Base-by-base conservation (phyloP, 2,888 invertebrate species). In the Cremastinae sp. region DNA sequence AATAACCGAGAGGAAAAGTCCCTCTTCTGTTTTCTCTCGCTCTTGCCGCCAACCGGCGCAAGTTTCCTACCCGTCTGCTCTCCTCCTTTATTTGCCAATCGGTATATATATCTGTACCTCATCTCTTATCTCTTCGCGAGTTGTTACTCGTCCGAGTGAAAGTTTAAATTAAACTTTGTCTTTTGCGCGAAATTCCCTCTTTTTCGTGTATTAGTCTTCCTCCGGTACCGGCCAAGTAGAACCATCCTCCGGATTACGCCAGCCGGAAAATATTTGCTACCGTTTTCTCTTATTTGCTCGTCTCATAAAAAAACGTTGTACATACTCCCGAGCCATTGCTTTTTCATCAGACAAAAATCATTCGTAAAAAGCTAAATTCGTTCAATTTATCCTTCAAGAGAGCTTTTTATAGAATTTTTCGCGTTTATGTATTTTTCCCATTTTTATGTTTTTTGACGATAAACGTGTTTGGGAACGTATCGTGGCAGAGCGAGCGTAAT, bases 101-200 rank as follows among this genome's bases (percentile, higher is more conserved):
- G 1, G 10, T 75, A 71, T 75, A 56, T 16, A 61, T 68, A 16
- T 72, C n/a, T n/a, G n/a, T n/a, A n/a, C n/a, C n/a, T n/a, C n/a
- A 66, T 68, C 43, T 58, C 18, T 49, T 54, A 47, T 75, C 56
- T 58, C 56, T 59, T 68, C 53, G 49, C 58, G 64, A 56, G 62
- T 65, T 41, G 49, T 58, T 41, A 62, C 68, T 73, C 64, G 58
- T 34, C 58, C 76, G 51, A 76, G 72, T 66, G 76, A 72, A 76
- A 76, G 53, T 76, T 76, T 76, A 73, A 73, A 73, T 76, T 68
- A 76, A 76, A 76, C 76, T 76, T 72, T 72, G 73, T 76, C 76
- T 72, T 76, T 76, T 59, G 53, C 73, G 64, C 47, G 58, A 59
- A 69, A 68, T 73, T 59, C 51, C 73, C 28, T 28, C 28, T 28